Conservation (phyloP, 2,113 vertebrate genomes). For the Melanerpes aurifrons region DNA sequence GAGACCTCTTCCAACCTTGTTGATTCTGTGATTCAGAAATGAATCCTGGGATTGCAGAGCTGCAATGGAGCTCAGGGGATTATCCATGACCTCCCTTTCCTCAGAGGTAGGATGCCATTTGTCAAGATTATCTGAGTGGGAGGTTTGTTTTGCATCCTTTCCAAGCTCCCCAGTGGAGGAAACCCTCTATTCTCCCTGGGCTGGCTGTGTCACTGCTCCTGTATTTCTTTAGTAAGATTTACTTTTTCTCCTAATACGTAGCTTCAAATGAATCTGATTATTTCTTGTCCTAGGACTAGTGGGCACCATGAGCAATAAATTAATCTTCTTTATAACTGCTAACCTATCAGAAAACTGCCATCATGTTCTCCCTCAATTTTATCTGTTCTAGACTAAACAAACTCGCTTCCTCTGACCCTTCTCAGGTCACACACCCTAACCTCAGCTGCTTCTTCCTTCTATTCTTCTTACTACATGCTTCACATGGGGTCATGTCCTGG, state of each 20-base stretch:
- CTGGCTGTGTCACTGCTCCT: no score
- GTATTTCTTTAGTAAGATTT: not conserved
- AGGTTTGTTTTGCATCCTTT: not conserved
- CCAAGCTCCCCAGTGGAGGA: not conserved
- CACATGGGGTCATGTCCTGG: not conserved
- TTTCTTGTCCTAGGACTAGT: not conserved
- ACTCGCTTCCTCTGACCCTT: slow-evolving; percentile 1
- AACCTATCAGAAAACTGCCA: not conserved
- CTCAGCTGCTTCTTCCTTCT: slow-evolving; percentile 5
- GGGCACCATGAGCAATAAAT: not conserved
- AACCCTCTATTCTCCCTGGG: not conserved
- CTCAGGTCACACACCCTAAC: not conserved
- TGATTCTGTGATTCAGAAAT: not conserved
- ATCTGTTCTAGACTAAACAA: slow-evolving; percentile 15
- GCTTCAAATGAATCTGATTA: not conserved
- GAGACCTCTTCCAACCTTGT: no score
- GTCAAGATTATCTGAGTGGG: not conserved
- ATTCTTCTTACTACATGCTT: slow-evolving; percentile 1
- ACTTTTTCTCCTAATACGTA: not conserved
- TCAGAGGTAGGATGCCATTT: not conserved
- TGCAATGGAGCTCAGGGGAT: not conserved
- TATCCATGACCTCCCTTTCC: not conserved
- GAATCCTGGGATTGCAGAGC: not conserved
- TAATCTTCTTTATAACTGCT: not conserved
- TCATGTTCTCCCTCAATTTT: not conserved